phyloP scores from a whole-genome alignment of 2,797 vertebrate genomes.

The Sebastes trivittatus region DNA sequence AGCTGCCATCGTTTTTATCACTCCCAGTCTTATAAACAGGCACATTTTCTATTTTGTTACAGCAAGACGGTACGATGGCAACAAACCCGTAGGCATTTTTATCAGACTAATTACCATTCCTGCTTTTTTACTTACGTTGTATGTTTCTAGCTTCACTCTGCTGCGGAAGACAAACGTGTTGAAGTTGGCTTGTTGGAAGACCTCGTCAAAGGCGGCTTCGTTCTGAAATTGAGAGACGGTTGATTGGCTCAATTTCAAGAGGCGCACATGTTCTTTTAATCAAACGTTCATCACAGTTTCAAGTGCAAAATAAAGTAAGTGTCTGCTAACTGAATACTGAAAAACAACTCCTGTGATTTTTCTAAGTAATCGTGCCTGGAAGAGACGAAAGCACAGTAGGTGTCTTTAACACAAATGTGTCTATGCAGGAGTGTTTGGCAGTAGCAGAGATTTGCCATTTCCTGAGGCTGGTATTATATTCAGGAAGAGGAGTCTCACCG shows the following conservation, averaged over 20 bases:
- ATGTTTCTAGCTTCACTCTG: conserved; percentile 94
- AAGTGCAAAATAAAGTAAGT: not conserved
- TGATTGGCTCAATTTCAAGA: conserved; percentile 7
- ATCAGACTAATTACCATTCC: not conserved
- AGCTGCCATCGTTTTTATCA: not conserved
- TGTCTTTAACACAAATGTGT: not conserved
- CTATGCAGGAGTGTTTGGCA: not conserved
- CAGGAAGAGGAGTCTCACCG: conserved; percentile 78
- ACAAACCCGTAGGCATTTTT: not conserved
- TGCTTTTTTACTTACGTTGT: conserved; percentile 89
- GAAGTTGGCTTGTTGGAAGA: conserved; percentile 95
- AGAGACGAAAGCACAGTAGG: conserved; percentile 3
- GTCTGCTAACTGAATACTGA: not conserved
- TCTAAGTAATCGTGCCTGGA: conserved; percentile 18
- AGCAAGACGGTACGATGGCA: not conserved
- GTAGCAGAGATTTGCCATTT: conserved; percentile 17
- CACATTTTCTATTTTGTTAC: not conserved
- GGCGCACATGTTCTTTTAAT: not conserved
- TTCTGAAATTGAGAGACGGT: conserved; percentile 83
- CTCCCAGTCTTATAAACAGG: not conserved
- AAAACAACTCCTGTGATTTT: conserved; percentile 9
- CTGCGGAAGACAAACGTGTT: conserved; percentile 89
- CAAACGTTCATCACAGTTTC: not conserved
- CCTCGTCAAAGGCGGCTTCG: conserved; percentile 91
- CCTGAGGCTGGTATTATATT: conserved; percentile 49